phyloP scores from a whole-genome alignment of 2,113 vertebrate genomes.

The Pelvicachromis taeniatus region DNA sequence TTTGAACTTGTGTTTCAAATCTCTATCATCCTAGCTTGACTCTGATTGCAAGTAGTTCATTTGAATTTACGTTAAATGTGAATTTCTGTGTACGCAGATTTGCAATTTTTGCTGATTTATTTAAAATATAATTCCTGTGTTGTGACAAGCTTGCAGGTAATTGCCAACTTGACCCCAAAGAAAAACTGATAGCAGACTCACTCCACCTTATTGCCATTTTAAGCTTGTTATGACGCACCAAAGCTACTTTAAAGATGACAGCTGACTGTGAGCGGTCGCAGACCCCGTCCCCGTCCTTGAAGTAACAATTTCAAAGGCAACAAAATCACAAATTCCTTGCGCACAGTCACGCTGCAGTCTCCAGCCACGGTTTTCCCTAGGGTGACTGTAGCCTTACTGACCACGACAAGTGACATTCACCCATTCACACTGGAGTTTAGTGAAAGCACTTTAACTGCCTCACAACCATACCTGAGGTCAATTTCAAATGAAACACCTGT shows the following conservation, averaged over 20 bases:
- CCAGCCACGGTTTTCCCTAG: background rate
- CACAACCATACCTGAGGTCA: background rate
- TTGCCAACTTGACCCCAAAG: background rate
- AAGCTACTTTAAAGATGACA: background rate
- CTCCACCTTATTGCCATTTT: background rate
- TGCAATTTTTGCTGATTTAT: background rate
- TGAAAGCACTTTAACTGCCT: background rate
- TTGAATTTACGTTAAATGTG: background rate
- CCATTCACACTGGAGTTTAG: background rate
- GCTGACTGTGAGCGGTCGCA: background rate
- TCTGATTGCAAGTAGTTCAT: background rate
- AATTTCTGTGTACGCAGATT: background rate
- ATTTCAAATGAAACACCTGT: background rate
- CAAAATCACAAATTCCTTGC: background rate
- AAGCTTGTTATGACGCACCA: background rate
- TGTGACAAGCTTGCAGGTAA: background rate
- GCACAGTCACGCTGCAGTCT: background rate
- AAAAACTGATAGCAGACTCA: background rate
- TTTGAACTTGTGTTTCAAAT: background rate
- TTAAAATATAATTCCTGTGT: background rate
- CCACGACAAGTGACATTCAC: background rate
- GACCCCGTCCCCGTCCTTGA: background rate
- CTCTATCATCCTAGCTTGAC: background rate
- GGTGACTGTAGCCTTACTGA: background rate
- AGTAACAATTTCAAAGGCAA: background rate